Base-by-base conservation (phyloP, 2,888 invertebrate species). In the Eucriotettix oculatus region DNA sequence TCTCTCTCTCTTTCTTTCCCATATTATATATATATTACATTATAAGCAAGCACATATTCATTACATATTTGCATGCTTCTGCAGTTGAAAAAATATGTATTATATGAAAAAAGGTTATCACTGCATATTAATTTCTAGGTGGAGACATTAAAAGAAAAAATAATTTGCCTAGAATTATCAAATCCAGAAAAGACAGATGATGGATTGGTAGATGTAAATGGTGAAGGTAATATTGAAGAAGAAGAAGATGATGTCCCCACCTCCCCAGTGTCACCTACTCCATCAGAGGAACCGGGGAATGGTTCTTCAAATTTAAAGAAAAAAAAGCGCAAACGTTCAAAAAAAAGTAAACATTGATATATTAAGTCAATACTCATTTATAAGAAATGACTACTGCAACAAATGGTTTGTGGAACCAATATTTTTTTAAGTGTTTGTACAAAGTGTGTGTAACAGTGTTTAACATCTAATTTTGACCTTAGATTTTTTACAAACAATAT, bases 111-210 rank as follows among this genome's bases (percentile, higher is more conserved):
- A 7, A 29, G 3, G 7, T 29, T 29, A 7, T 29, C 29, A 29
- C 29, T 29, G 29, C 29, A 29, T 29, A 29, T 29, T 29, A 29
- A 29, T 29, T 29, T 29, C 2, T 7, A 88, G 91, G 90, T 91
- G 73, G 91, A 92, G 80, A 91, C 91, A 64, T 85, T 90, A 65
- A 87, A 88, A 75, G 90, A 91, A 76, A 91, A 90, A 77, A 91
- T 92, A 68, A 89, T 92, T 75, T 90, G 91, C 61, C 76, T 92
- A 74, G 91, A 92, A 75, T 75, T 92, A 71, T 86, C 86, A 64
- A 83, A 79, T 68, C 81, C 81, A 62, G 81, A 81, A 67, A 79
- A 79, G 40, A 78, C 81, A 61, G 75, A 78, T 52, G 73, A 73
- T 64, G 71, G 70, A 61, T 67, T 68, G 42, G 67, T 68, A 41